phyloP scores from a whole-genome alignment of 2,113 vertebrate genomes.

The Furnarius figulus region DNA sequence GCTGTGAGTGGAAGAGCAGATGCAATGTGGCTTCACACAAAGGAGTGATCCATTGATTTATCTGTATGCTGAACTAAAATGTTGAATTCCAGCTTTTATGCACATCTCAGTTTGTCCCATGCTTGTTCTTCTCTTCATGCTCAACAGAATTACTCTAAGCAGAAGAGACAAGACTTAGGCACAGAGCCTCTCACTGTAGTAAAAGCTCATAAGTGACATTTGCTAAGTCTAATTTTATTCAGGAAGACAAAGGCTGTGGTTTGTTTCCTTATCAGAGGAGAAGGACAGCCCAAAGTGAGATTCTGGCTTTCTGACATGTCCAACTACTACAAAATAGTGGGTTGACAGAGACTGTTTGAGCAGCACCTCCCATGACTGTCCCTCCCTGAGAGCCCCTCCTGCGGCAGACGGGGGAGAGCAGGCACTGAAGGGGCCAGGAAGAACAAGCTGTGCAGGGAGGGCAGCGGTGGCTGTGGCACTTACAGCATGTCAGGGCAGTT shows the following conservation, averaged over 20 bases:
- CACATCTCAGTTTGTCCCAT: background rate
- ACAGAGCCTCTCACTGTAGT: background rate
- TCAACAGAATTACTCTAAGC: background rate
- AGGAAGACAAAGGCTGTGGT: background rate
- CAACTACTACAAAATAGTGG: fast-evolving
- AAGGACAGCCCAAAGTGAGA: background rate
- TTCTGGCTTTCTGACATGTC: background rate
- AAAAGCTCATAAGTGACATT: too few species aligned
- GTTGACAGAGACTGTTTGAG: background rate
- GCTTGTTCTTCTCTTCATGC: background rate
- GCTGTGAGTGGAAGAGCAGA: background rate
- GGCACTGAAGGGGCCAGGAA: background rate
- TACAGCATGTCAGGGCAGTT: slow-evolving; percentile 98
- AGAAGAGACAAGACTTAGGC: background rate
- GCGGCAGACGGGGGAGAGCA: fast-evolving
- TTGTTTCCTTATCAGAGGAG: background rate
- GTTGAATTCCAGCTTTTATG: background rate
- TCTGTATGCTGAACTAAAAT: background rate
- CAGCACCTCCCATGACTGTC: background rate
- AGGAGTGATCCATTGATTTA: background rate
- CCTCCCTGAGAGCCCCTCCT: background rate
- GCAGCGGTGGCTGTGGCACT: background rate
- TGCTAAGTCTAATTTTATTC: background rate
- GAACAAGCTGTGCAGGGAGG: background rate
- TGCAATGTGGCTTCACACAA: background rate